These are phyloP conservation scores for Heptranchias perlo DNA, from an alignment of 2,113 vertebrate genomes.

Conservation along the genomic window DNA sequence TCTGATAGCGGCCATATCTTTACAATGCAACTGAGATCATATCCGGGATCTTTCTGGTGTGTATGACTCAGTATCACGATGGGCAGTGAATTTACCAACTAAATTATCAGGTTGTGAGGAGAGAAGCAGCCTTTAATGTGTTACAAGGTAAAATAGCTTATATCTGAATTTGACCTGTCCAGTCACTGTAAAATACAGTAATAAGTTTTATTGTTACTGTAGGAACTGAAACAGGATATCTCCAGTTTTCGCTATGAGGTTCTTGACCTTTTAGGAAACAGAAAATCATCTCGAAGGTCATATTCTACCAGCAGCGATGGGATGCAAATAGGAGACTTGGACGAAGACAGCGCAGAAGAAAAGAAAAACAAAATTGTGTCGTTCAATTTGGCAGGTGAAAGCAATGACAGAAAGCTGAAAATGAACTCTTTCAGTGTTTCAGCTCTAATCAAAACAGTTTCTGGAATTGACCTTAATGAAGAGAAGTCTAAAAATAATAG, in stretches of 20 bases:
- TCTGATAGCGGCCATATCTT: background rate
- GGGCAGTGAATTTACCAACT: background rate
- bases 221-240: conserved; percentile 97
- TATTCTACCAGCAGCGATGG: conserved; percentile 85
- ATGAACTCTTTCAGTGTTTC: conserved; percentile 66
- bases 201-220: conserved; percentile 37
- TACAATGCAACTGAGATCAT: background rate
- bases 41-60: background rate
- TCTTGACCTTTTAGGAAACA: conserved; percentile 85
- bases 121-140: background rate
- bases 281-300: conserved; percentile 78
- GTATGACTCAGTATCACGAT: background rate
- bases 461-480: conserved; percentile 62
- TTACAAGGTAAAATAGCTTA: background rate
- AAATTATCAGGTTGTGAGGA: background rate
- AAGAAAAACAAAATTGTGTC: conserved; percentile 64
- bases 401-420: conserved; percentile 57
- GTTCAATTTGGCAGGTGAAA: conserved; percentile 54
- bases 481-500: conserved; percentile 85
- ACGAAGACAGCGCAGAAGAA: conserved; percentile 62
- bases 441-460: conserved; percentile 77
- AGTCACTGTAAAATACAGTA: background rate
- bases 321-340: conserved; percentile 69
- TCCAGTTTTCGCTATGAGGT: conserved; percentile 98
- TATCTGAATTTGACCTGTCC: background rate